Evolutionary conservation across 2,113 vertebrate genomes (phyloP).

Genomic region (Brachyhypopomus occidentalis): DNA sequence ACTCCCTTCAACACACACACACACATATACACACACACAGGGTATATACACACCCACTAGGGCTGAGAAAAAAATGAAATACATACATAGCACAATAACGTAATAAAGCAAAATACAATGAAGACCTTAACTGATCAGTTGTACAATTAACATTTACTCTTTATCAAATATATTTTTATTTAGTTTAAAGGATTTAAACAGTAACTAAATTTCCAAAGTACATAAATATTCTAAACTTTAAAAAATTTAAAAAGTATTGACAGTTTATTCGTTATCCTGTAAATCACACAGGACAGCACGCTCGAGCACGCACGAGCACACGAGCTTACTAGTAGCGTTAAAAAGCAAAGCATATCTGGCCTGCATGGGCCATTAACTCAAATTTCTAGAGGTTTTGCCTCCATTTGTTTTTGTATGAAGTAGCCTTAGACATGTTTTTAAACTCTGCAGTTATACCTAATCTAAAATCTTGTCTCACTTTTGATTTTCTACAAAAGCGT

Average conservation of each 20-base stretch:
- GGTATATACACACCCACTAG: constrained; percentile 22
- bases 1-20: neutral
- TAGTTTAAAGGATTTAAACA: no score
- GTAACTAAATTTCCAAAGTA: no score
- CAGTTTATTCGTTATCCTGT: no score
- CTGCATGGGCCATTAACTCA: neutral
- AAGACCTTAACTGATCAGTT: no score
- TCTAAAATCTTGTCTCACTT: constrained; percentile 39
- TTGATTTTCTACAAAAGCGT: constrained; percentile 41
- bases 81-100: neutral
- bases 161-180: no score
- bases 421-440: neutral
- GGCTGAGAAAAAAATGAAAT: neutral
- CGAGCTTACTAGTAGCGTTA: neutral
- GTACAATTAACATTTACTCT: no score
- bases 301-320: no score
- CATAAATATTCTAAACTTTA: no score
- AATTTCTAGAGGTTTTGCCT: neutral
- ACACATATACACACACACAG: constrained; percentile 6
- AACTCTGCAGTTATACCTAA: neutral
- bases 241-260: no score
- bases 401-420: constrained; percentile 1
- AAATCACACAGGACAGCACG: no score
- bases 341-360: neutral
- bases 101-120: neutral